Base-by-base conservation (phyloP, 2,797 vertebrate species). In the Gymnopithys bicolor region DNA sequence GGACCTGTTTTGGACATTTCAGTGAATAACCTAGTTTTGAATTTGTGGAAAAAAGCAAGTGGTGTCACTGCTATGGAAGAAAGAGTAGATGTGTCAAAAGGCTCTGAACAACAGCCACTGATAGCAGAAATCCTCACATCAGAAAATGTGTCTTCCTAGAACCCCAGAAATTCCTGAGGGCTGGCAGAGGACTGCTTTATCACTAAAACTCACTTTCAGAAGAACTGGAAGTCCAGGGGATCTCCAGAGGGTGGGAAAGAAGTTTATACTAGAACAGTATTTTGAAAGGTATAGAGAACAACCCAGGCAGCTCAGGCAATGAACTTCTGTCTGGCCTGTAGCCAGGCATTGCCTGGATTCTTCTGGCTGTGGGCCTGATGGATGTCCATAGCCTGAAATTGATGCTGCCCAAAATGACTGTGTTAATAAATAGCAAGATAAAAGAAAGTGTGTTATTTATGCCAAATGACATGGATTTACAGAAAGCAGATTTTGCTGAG, bases 401-500 rank as follows among this genome's bases (percentile, higher is more conserved):
- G 2, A 0, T 43, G 49, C 69, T 81, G 58, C 53, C 49, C 58
- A 41, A 89, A 91, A 66, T 37, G 10, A 37, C 49, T 23, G 5
- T n/a, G 35, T 56, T 55, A 83, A 63, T 73, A 94, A 63, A 73
- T 22, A 71, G 6, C 15, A 60, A 63, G 59, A 45, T 67, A 59
- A 80, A 94, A 89, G 16, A 22, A 87, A 71, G 7, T 64, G 43
- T 4, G 1, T 66, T 67, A 53, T 79, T 84, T 68, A 17, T 63
- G n/a, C 41, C 60, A 64, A 45, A 19, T 67, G 46, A 37, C 8
- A 8, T 5, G 16, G 59, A 60, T 63, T 90, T 68, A 68, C 41
- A 53, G 70, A 90, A 73, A 56, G 5, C 5, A 78, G 33, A 71
- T 86, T 90, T 87, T 94, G 33, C 58, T 83, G 71, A 87, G 33